Base-by-base conservation (phyloP, 2,797 vertebrate genomes). In the Cuniculus paca region DNA sequence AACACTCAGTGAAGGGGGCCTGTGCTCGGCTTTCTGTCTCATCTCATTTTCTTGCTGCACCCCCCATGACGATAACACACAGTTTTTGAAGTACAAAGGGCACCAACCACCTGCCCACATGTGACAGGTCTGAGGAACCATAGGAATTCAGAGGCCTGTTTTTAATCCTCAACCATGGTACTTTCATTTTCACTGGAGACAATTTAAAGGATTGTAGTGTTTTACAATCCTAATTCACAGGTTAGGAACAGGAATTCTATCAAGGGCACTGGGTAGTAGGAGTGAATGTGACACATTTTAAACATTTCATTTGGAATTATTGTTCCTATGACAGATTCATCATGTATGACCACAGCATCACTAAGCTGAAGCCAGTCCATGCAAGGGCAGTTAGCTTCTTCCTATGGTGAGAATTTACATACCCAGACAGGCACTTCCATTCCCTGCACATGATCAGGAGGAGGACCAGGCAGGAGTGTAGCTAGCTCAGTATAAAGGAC, bases 151-250 rank as follows among this genome's bases (percentile, higher is more conserved):
- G 45, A 20, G 36, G 2, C 7, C 24, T 82, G 22, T 24, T 92
- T 77, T 56, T 82, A 39, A 50, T 68, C 70, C 54, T 80, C 19
- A n/a, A 28, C 4, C 45, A 31, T 9, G 42, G 26, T 22, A 79
- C 28, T 58, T 91, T 48, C 13, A 78, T 96, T 50, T 79, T 91
- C 26, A 34, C 34, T 42, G 58, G 56, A 81, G 52, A 50, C 11
- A 58, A 92, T 56, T 86, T 28, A 60, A 91, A 94, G 19, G 19
- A 87, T 45, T 72, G 48, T 74, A 45, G 16, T 74, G 61, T 79
- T 93, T 82, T 39, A 94, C 20, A 83, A 48, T 65, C 10, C n/a
- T 22, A 74, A 45, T 54, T 93, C 65, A 87, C 88, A 95, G 7
- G 72, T 89, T 22, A 88, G 65, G 42, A 72, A 54, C 54, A 54